Evolutionary conservation across 2,797 vertebrate species (phyloP).

Genomic region (Rachycentron canadum): DNA sequence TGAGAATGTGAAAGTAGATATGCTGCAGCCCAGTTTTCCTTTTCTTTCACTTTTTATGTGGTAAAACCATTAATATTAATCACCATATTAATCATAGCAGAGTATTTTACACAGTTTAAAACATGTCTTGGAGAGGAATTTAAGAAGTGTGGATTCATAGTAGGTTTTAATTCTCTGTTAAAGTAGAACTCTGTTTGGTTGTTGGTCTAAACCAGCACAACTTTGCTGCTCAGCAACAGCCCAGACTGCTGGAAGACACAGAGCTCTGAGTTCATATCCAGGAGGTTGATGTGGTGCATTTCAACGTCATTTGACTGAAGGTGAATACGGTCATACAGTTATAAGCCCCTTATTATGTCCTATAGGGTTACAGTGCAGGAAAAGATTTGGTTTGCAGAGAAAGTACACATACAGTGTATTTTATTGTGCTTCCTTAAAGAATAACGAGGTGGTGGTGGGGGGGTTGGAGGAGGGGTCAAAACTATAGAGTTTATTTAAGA

Average conservation of each 20-base stretch:
- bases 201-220: background rate
- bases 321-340: background rate
- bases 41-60: too few relatives aligned
- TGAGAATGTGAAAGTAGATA: too few relatives aligned
- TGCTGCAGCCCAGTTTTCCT: too few relatives aligned
- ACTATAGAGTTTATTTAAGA: background rate
- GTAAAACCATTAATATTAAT: too few relatives aligned
- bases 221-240: background rate
- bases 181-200: background rate
- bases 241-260: background rate
- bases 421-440: conserved; percentile 8
- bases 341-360: background rate
- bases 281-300: background rate
- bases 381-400: background rate
- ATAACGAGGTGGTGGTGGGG: background rate
- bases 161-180: background rate
- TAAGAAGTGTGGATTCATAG: background rate
- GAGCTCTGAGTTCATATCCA: background rate
- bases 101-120: too few relatives aligned
- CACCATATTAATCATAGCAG: too few relatives aligned
- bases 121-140: too few relatives aligned
- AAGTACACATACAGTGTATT: background rate
- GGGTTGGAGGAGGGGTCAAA: background rate
- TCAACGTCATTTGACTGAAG: background rate
- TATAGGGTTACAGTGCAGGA: background rate